Evolutionary conservation across 2,113 vertebrate species (phyloP).

Genomic region (Trachemys scripta): DNA sequence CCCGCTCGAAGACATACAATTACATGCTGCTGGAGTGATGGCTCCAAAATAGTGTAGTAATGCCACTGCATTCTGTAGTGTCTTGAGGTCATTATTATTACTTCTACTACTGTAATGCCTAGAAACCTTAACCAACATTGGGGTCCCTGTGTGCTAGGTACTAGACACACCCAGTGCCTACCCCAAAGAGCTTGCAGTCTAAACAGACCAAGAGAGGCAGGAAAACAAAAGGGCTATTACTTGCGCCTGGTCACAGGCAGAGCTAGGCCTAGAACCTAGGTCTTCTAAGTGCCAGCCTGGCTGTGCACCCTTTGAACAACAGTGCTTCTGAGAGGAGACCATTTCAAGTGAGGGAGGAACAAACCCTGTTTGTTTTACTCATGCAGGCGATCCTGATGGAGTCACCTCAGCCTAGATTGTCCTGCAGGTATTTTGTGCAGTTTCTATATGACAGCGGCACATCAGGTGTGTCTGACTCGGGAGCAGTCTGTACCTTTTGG

Average conservation of each 20-base stretch:
- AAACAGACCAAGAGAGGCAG: neutral
- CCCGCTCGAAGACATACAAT: neutral
- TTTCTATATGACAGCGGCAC: neutral
- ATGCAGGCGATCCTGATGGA: neutral
- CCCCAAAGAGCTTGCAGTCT: neutral
- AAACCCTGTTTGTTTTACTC: neutral
- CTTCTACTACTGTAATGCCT: neutral
- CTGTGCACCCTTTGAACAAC: neutral
- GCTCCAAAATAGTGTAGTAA: neutral
- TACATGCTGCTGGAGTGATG: neutral
- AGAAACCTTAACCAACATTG: neutral
- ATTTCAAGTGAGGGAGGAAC: neutral
- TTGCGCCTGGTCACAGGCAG: neutral
- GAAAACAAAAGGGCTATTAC: neutral
- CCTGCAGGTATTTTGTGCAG: neutral
- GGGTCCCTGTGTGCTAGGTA: rapidly evolving
- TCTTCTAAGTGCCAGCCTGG: neutral
- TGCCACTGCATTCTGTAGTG: neutral
- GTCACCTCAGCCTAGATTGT: neutral
- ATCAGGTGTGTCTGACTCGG: neutral
- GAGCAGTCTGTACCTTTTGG: neutral
- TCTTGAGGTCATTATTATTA: neutral
- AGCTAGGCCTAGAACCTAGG: neutral
- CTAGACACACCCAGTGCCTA: neutral
- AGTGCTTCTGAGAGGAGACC: neutral